These are phyloP conservation scores for Hippolais icterina DNA, from an alignment of 2,113 vertebrate genomes.

Conservation along the genomic window DNA sequence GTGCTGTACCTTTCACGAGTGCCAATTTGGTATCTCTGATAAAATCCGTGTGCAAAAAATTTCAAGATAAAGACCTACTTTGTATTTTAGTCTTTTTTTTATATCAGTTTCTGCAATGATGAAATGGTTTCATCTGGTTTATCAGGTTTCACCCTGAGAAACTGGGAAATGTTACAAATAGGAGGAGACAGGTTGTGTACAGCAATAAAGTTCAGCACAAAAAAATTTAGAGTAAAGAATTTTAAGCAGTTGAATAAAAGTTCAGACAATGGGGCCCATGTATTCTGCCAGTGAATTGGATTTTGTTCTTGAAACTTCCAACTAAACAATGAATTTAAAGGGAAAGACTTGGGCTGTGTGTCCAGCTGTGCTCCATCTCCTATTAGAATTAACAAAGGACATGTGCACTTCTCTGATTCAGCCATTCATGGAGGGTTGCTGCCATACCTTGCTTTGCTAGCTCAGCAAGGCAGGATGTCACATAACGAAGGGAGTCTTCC, in stretches of 20 bases:
- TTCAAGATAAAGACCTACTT: neutral
- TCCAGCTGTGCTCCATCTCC: neutral
- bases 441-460: conserved; percentile 67
- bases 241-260: neutral
- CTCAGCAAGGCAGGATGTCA: conserved; percentile 66
- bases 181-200: neutral
- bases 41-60: neutral
- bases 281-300: neutral
- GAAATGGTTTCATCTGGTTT: neutral
- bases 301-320: neutral
- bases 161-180: neutral
- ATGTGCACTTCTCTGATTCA: neutral
- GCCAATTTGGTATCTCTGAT: neutral
- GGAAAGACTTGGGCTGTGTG: neutral
- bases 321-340: neutral
- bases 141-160: neutral
- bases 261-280: neutral
- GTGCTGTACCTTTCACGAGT: neutral
- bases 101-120: neutral
- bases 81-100: neutral
- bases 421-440: neutral
- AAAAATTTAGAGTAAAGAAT: neutral
- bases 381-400: neutral
- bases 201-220: neutral
- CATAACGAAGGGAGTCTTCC: conserved; percentile 60